Evolutionary conservation across 1,140 invertebrate species (phyloP).

Genomic region (Rhagoletis zephyria): DNA sequence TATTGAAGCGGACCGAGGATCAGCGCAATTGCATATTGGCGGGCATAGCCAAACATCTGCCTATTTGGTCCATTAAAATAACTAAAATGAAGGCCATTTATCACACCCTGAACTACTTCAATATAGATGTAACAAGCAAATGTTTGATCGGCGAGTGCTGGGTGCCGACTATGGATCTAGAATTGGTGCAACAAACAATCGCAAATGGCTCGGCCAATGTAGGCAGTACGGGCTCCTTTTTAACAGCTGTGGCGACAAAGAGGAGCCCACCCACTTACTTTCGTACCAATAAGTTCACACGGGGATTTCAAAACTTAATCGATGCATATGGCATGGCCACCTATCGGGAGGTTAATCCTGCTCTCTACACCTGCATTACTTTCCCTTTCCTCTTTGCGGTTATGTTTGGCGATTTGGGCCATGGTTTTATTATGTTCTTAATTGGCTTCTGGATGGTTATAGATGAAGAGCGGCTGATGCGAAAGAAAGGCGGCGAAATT

Average conservation of each 20-base stretch:
- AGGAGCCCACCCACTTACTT: slow-evolving; percentile 91
- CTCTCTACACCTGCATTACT: slow-evolving; percentile 87
- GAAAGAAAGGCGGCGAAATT: slow-evolving; percentile 76
- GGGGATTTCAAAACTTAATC: slow-evolving; percentile 95
- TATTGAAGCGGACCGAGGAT: slow-evolving; percentile 78
- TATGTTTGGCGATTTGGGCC: slow-evolving; percentile 98
- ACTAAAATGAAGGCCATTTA: slow-evolving; percentile 84
- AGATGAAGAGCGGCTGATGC: slow-evolving; percentile 77
- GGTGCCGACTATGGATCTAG: slow-evolving; percentile 80
- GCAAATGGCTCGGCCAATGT: slow-evolving; percentile 72
- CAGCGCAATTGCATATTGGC: slow-evolving; percentile 81
- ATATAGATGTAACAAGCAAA: slow-evolving; percentile 78
- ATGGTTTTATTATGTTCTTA: slow-evolving; percentile 85
- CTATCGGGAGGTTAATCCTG: slow-evolving; percentile 92
- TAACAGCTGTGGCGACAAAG: slow-evolving; percentile 68
- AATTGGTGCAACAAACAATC: slow-evolving; percentile 71
- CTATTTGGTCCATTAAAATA: slow-evolving; percentile 82
- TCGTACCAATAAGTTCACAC: slow-evolving; percentile 95
- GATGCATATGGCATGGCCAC: slow-evolving; percentile 94
- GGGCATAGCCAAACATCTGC: slow-evolving; percentile 80
- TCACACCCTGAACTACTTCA: slow-evolving; percentile 81
- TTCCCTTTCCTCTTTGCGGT: slow-evolving; percentile 98
- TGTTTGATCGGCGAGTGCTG: slow-evolving; percentile 86
- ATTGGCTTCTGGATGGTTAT: slow-evolving; percentile 86
- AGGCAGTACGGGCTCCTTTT: slow-evolving; percentile 77